Base-by-base conservation (phyloP, 2,113 vertebrate genomes). In the Bagarius yarrelli region DNA sequence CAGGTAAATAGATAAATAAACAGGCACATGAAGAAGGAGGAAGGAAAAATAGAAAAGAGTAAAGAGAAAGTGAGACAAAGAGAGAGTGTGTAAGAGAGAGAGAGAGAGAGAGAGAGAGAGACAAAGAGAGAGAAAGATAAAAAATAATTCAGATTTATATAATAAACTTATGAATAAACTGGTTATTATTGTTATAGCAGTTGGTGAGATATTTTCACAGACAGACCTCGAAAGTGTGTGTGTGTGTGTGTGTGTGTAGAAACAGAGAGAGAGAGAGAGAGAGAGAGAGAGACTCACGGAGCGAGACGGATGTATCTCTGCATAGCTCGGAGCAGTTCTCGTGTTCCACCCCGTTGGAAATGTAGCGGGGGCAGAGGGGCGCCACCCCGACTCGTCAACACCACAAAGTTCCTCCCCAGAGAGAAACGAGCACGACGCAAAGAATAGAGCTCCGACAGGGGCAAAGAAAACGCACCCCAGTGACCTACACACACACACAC, bases 281-380 rank as follows among this genome's bases (percentile, higher is more conserved):
- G 44, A 11, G 9, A 47, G 44, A 12, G 14, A 53, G 47, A 30
- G 27, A 80, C 91, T 91, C 60, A 94, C 92, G 85, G 92, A 81
- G 95, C 94, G 80, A 98, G 87, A 70, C 95, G 90, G 80, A 98
- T 91, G 80, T 98, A 96, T 85, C 88, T 93, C 53, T 94, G 93
- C 83, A 98, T 90, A 5, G 94, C 92, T 9, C 91, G 88, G 8
- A 98, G 91, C 67, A 98, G 91, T 73, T 95, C 93, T 0, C 93
- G 91, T n/a, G 95, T 95, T 25, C 96, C 96, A 1, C 96, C 96
- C 0, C 93, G 89, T 89, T 96, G 96, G 89, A 98, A 98, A 86
- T 98, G 95, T 63, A 97, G 91, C 0, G 95, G 92, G 0, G 95
- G 96, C 55, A 96, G 89, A 3, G 95, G 95, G 89, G 94, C 91